These are phyloP conservation scores for Rhegmatorhina hoffmannsi DNA, from an alignment of 2,113 vertebrate species.

Conservation along the genomic window DNA sequence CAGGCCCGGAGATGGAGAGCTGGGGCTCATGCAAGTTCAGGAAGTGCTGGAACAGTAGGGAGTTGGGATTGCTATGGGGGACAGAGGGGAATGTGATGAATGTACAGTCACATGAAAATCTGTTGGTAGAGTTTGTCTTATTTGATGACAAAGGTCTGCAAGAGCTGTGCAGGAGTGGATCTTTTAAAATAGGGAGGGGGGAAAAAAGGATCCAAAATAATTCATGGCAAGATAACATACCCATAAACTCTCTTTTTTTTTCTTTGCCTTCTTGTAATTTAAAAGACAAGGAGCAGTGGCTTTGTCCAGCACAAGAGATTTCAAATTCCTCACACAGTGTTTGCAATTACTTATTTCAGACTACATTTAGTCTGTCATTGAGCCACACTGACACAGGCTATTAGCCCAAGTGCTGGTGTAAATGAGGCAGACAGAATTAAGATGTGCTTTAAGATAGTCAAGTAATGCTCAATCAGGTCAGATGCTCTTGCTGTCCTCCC, in stretches of 20 bases:
- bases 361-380: not conserved
- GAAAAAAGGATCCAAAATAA: not conserved
- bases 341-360: not conserved
- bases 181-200: not conserved
- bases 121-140: not conserved
- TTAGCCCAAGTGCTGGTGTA: not conserved
- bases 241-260: not conserved
- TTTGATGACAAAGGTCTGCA: not conserved
- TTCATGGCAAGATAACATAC: not conserved
- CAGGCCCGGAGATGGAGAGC: not conserved
- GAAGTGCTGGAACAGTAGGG: not conserved
- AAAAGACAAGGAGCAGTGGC: not conserved
- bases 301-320: not conserved
- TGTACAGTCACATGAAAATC: fast-evolving
- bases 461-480: not conserved
- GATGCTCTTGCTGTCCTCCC: not conserved
- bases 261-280: not conserved
- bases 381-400: not conserved
- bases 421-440: not conserved
- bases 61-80: not conserved
- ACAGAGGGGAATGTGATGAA: not conserved
- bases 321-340: not conserved
- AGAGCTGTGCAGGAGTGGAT: not conserved
- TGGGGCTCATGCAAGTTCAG: not conserved
- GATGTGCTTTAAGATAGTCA: not conserved